These are phyloP conservation scores for Lasioglossum baleicum DNA, from an alignment of 1,140 invertebrate species.

Conservation along the genomic window DNA sequence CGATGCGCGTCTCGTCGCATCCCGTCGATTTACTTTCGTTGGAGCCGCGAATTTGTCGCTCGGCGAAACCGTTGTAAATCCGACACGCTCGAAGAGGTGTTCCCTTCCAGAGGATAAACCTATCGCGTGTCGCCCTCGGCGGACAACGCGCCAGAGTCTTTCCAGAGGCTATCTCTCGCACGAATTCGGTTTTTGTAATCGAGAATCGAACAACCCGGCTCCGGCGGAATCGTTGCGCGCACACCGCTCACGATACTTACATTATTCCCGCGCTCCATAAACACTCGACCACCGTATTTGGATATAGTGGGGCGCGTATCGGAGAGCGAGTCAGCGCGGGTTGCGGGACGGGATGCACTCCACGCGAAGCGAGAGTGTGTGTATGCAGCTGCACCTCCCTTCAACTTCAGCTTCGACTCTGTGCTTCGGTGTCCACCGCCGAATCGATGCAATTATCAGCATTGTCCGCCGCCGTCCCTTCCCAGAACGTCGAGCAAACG, in stretches of 20 bases:
- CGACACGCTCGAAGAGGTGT: background rate
- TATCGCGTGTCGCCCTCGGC: background rate
- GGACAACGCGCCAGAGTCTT: background rate
- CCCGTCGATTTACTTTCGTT: conserved; percentile 1
- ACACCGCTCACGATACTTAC: conserved; percentile 18
- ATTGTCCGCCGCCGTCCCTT: conserved; percentile 6
- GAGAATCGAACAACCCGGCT: background rate
- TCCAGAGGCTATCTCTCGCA: background rate
- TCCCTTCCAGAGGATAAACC: background rate
- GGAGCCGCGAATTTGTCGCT: background rate
- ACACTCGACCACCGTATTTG: conserved; percentile 58
- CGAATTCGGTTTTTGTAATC: background rate
- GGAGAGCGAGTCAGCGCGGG: conserved; percentile 5
- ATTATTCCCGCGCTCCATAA: conserved; percentile 58
- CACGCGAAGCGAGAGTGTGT: background rate
- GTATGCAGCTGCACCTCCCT: background rate
- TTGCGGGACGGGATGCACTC: background rate
- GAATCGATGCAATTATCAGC: background rate
- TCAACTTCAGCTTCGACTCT: no score
- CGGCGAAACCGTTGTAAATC: background rate
- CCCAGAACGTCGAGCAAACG: no score
- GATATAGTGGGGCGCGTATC: conserved; percentile 26
- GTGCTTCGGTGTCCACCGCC: background rate
- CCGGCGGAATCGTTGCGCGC: conserved; percentile 26
- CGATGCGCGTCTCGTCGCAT: no score